These are phyloP conservation scores for Tyrophagus putrescentiae DNA, from an alignment of 1,140 invertebrate species.

Conservation along the genomic window DNA sequence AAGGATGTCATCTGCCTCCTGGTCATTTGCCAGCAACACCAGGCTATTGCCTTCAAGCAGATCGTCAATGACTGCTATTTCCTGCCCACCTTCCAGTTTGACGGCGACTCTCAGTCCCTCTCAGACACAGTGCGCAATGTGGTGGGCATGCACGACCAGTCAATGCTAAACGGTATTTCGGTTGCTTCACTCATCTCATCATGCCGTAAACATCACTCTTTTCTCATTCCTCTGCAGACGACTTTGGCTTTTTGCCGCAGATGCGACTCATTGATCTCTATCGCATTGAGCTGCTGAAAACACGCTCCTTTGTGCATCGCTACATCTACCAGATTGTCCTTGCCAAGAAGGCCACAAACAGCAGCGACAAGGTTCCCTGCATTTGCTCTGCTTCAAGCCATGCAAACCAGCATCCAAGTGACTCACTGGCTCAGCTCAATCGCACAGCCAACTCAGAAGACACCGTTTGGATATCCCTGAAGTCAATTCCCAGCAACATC, in stretches of 20 bases:
- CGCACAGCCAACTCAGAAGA: conserved; percentile 1
- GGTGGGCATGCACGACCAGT: background rate
- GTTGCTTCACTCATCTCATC: background rate
- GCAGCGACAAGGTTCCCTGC: background rate
- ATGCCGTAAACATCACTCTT: background rate
- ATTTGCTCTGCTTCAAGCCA: background rate
- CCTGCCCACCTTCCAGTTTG: background rate
- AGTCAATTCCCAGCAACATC: background rate
- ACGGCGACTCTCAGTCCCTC: conserved; percentile 6
- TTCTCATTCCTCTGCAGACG: background rate
- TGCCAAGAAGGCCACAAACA: background rate
- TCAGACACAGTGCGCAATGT: background rate
- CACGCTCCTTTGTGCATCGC: background rate
- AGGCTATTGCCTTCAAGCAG: conserved; percentile 1
- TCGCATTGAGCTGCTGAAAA: background rate
- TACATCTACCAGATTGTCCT: background rate
- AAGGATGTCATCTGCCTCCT: conserved; percentile 8
- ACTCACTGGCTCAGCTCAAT: background rate
- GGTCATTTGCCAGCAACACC: background rate
- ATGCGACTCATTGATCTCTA: background rate
- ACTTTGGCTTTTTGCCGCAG: background rate
- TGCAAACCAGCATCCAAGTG: background rate
- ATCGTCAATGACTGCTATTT: conserved; percentile 5
- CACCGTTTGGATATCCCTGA: background rate
- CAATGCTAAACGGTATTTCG: background rate